Conservation (phyloP, 1,140 invertebrate species). For the Octopus sinensis region DNA sequence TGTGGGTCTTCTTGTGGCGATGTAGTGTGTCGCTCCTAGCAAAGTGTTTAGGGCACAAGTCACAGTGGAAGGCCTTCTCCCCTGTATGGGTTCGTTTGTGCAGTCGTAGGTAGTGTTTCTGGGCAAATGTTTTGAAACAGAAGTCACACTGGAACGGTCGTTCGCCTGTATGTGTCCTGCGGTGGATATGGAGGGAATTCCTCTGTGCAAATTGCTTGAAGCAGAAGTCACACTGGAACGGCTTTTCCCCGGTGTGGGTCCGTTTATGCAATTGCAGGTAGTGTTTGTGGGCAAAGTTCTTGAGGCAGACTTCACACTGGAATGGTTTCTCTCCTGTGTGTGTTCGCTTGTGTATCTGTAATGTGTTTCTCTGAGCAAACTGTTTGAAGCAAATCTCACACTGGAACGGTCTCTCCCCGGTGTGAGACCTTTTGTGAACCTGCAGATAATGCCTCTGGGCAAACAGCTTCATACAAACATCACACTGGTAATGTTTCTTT, state of each 20-base stretch:
- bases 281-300: conserved; percentile 81
- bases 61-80: conserved; percentile 83
- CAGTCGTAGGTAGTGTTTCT: conserved; percentile 52
- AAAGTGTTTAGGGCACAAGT: conserved; percentile 85
- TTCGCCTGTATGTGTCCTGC: conserved; percentile 62
- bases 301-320: conserved; percentile 72
- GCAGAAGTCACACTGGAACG: conserved; percentile 36
- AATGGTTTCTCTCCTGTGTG: conserved; percentile 79
- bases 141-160: conserved; percentile 83
- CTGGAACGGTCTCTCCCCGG: conserved; percentile 82
- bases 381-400: conserved; percentile 80
- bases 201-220: conserved; percentile 80
- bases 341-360: conserved; percentile 70
- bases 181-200: conserved; percentile 3
- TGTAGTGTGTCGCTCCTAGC: conserved; percentile 57
- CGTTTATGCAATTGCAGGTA: conserved; percentile 74
- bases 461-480: conserved; percentile 63
- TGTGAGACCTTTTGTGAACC: conserved; percentile 58
- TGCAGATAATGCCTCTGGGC: conserved; percentile 78
- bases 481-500: conserved; percentile 32
- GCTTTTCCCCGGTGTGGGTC: conserved; percentile 67
- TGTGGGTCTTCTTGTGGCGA: conserved; percentile 26
- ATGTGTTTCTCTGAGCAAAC: conserved; percentile 82
- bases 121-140: conserved; percentile 83
- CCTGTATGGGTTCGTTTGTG: conserved; percentile 66